Evolutionary conservation across 2,797 vertebrate genomes (phyloP), one percentile per base, ranked within the genome.

Genomic region (Anabas testudineus): DNA sequence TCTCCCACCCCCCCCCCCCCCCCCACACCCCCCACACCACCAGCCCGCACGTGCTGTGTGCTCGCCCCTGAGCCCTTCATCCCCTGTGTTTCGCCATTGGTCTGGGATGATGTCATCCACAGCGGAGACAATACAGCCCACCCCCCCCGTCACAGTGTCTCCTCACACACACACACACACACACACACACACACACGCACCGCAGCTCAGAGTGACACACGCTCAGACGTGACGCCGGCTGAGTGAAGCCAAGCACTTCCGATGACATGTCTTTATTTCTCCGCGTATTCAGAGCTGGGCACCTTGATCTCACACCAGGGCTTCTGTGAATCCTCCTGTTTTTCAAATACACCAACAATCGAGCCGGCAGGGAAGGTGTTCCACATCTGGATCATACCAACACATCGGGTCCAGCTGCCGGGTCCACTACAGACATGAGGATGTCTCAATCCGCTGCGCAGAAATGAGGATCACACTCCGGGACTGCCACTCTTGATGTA

Each of bases 41-140:
- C 71, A 71, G 59, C 53, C 56, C 71, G 81, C 89, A 87, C 84
- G 90, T 87, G 90, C 89, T 78, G 80, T 80, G 82, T 82, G 85
- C 87, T 87, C 76, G 84, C 83, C 78, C 80, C 79, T 77, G 83
- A 83, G 80, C 71, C 56, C 74, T 74, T 57, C 49, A 46, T 85
- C 83, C 59, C 72, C 71, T 83, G 81, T 62, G 68, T 69, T 34
- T 75, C 83, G 64, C 88, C 83, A 94, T 94, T 94, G 94, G 91
- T 80, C 80, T 70, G 76, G 84, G 71, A 92, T 95, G 94, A 95
- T 92, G 94, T 95, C 94, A 95, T 92, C 89, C 83, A 80, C 74
- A 89, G 85, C 49, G 34, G 62, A 93, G 89, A 92, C 89, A 90
- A 93, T 90, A 91, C 89, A 85, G 86, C 86, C 88, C 86, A 54